Evolutionary conservation across 1,140 invertebrate species (phyloP).

Genomic region (Rhagoletis pomonella): DNA sequence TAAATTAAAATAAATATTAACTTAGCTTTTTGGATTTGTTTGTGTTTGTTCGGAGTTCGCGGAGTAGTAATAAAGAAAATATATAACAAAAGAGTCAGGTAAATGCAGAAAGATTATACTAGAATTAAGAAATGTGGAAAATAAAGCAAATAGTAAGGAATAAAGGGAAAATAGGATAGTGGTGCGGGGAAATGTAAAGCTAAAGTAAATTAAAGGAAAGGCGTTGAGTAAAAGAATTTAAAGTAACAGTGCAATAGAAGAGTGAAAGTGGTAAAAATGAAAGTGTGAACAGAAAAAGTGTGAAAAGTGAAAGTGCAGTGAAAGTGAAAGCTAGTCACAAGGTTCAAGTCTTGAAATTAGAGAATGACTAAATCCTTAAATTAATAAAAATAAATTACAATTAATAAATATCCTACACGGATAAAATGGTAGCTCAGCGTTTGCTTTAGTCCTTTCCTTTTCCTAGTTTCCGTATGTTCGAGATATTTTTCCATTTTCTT

Average conservation of each 20-base stretch:
- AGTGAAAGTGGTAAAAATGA: constrained; percentile 55
- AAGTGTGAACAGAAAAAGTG: not conserved
- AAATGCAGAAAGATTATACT: not conserved
- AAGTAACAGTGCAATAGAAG: not conserved
- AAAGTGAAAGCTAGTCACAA: not conserved
- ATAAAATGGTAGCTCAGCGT: constrained; percentile 47
- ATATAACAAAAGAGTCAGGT: constrained; percentile 7
- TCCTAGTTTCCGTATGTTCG: constrained; percentile 42
- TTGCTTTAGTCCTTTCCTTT: constrained; percentile 12
- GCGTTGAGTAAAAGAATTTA: constrained; percentile 33
- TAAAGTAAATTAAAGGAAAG: constrained; percentile 46
- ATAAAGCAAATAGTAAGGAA: constrained; percentile 29
- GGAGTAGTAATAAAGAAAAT: constrained; percentile 31
- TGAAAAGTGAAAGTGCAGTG: constrained; percentile 1
- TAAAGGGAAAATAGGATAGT: constrained; percentile 48
- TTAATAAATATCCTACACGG: constrained; percentile 48
- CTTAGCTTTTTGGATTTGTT: constrained; percentile 55
- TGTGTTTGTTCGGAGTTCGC: constrained; percentile 50
- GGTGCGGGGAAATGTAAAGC: constrained; percentile 53
- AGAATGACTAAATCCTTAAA: constrained; percentile 53
- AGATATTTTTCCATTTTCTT: not conserved
- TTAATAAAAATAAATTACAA: constrained; percentile 47
- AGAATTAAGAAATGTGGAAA: constrained; percentile 7
- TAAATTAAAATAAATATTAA: constrained; percentile 61
- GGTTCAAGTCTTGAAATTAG: not conserved